phyloP scores from a whole-genome alignment of 2,113 vertebrate genomes.

The Sorex fumeus region DNA sequence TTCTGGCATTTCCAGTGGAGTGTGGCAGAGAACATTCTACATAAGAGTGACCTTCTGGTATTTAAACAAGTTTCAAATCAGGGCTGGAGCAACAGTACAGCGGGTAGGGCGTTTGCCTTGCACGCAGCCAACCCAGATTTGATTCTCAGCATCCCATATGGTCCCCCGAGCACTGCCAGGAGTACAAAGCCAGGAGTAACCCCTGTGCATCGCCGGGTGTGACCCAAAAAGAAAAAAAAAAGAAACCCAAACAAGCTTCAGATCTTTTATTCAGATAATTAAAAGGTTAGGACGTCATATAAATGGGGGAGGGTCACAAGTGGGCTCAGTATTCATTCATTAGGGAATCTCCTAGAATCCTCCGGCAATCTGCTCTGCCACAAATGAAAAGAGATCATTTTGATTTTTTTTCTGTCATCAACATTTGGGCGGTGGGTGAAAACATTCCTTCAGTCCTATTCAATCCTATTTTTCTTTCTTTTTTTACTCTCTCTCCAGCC shows the following conservation, averaged over 20 bases:
- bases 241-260: background rate
- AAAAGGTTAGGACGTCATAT: background rate
- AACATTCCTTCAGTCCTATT: background rate
- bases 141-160: too few relatives aligned
- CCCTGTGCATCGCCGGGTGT: too few relatives aligned
- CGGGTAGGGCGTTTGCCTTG: too few relatives aligned
- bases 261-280: background rate
- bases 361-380: background rate
- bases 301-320: background rate
- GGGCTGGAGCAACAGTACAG: too few relatives aligned
- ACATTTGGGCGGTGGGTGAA: slow-evolving; percentile 20
- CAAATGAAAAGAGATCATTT: slow-evolving; percentile 52
- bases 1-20: slow-evolving; percentile 35
- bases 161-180: too few relatives aligned
- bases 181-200: too few relatives aligned
- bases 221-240: too few relatives aligned
- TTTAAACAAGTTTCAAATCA: background rate
- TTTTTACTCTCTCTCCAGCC: too few relatives aligned
- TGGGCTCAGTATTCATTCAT: background rate
- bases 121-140: too few relatives aligned
- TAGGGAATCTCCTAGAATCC: slow-evolving; percentile 40
- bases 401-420: slow-evolving; percentile 28
- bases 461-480: too few relatives aligned
- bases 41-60: slow-evolving; percentile 12
- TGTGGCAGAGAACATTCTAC: background rate